Evolutionary conservation across 2,113 vertebrate species (phyloP).

Genomic region (Hyla sarda): DNA sequence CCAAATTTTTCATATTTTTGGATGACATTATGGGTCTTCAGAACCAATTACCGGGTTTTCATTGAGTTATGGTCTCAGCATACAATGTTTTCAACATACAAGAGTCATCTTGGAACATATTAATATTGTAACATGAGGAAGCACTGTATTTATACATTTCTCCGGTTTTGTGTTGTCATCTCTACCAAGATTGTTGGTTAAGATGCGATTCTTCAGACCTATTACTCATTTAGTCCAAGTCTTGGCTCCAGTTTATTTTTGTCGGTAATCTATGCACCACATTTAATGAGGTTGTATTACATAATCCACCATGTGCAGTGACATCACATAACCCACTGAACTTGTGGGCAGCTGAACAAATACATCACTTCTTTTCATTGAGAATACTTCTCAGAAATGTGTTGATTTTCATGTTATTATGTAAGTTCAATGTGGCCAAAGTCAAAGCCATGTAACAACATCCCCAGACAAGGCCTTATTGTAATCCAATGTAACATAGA

Average conservation of each 20-base stretch:
- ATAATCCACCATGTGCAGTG: constrained; percentile 20
- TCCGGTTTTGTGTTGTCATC: no score
- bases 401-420: constrained; percentile 40
- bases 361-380: not conserved
- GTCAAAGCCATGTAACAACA: not conserved
- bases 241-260: constrained; percentile 2
- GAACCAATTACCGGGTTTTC: no score
- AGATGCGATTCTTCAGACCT: no score
- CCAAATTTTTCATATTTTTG: no score
- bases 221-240: not conserved
- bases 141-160: no score
- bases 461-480: constrained; percentile 4
- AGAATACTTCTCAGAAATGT: constrained; percentile 27
- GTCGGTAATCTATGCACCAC: not conserved
- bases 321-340: not conserved
- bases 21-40: no score
- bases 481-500: constrained; percentile 14
- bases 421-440: constrained; percentile 3
- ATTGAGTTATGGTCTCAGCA: no score
- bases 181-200: not conserved
- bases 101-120: no score
- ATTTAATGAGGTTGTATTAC: not conserved
- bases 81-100: no score
- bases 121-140: no score
- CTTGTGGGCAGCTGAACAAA: constrained; percentile 33